A percentile compares a stretch with the other conserved stretches of the same genome.
Evolutionary conservation across 1,140 invertebrate species (phyloP).

Genomic region (Zaprionus davidi): DNA sequence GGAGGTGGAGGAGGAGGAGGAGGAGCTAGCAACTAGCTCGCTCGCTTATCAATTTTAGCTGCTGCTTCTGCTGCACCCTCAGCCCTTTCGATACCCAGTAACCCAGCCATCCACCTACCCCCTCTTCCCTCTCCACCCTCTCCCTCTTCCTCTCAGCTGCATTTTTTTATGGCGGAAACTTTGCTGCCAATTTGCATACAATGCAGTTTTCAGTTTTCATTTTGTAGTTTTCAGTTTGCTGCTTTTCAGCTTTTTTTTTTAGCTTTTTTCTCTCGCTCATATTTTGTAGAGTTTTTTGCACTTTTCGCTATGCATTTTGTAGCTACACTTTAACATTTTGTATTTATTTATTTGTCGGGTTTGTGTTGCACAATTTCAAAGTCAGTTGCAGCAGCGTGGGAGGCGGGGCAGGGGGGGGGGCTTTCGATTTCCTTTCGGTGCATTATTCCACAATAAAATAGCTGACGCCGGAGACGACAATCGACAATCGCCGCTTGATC

Average conservation of each 20-base stretch:
- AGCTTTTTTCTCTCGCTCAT: not conserved
- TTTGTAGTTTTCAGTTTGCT: constrained; percentile 25
- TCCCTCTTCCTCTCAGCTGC: too few relatives aligned
- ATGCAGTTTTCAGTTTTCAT: constrained; percentile 57
- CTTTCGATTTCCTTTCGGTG: constrained; percentile 31
- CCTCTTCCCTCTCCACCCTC: not conserved
- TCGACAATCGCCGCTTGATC: constrained; percentile 53
- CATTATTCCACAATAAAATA: constrained; percentile 29
- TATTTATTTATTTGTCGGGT: constrained; percentile 35
- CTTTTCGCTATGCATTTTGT: constrained; percentile 27
- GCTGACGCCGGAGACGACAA: constrained; percentile 32
- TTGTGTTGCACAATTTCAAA: constrained; percentile 67
- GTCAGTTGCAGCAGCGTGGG: constrained; percentile 26
- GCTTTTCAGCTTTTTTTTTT: constrained; percentile 3
- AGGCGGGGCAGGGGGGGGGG: not conserved
- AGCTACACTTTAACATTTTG: constrained; percentile 37
- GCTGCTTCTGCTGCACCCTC: not conserved
- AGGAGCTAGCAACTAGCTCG: not conserved
- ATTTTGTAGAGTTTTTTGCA: not conserved
- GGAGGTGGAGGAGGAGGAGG: not conserved
- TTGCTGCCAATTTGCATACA: constrained; percentile 73
- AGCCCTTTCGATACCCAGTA: not conserved
- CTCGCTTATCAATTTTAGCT: constrained; percentile 4
- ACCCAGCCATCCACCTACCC: not conserved
- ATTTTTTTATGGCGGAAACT: constrained; percentile 37